Evolutionary conservation across 35 echinoderm and acorn worm genomes (phyloP), one percentile per base, ranked within the genome.

Genomic region (Apostichopus japonicus): DNA sequence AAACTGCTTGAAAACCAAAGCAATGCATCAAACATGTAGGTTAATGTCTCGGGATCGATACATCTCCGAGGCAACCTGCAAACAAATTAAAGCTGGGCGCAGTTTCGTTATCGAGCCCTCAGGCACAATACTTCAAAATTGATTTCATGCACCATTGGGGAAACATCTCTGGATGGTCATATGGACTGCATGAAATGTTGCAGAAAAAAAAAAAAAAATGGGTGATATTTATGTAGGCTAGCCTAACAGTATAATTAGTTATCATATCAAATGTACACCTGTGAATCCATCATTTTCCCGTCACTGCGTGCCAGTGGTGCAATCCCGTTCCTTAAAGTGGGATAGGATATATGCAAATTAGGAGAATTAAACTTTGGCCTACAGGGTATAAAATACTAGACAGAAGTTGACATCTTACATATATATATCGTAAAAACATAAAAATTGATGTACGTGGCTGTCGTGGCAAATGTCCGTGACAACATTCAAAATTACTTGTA

Each of bases 1-100:
- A 44, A 57, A 84, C 54, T 62, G 81, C 81, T 84, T 84, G 54
- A 83, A 84, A 84, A 57, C 81, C 81, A 84, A 84, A 84, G 81
- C 81, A 84, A 84, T 58, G 81, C 81, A 84, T 84, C 81, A 84
- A 84, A 84, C 81, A 84, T 84, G 17, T 84, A 84, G 81, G 81
- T 84, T 84, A 84, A 84, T 84, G 81, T 84, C 81, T 84, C 33
- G 53, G 54, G 81, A 84, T 84, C 81, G 15, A 84, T 84, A 84
- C 55, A 7, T 84, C 81, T 55, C 81, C 81, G 22, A 58, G 81
- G 81, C 81, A 84, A 84, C 81, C 53, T 84, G 54, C 81, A 84
- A 84, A 84, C 81, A 84, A 84, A 84, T 84, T 84, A 84, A 84
- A 58, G 81, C 56, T 84, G 81, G 81, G 81, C 56, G 81, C 54